These are phyloP conservation scores for Scleropages formosus DNA, from an alignment of 2,797 vertebrate genomes.

Conservation along the genomic window DNA sequence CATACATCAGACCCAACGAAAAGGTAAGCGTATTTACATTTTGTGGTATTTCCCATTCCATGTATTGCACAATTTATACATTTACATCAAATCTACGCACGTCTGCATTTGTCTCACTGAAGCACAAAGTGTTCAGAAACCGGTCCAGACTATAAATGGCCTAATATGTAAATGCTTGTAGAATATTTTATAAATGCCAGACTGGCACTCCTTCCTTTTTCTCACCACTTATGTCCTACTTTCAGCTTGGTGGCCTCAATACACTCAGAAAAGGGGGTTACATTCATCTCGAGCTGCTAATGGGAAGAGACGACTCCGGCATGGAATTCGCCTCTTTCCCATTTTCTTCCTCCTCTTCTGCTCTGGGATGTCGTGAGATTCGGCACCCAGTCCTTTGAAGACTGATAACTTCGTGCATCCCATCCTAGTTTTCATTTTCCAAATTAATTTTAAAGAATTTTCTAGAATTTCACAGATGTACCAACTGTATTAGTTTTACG, in stretches of 20 bases:
- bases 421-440: too few species aligned
- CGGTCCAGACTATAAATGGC: background rate
- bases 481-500: too few species aligned
- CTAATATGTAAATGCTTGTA: conserved; percentile 10
- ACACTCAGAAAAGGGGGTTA: conserved; percentile 16
- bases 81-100: background rate
- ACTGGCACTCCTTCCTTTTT: background rate
- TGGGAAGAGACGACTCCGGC: background rate
- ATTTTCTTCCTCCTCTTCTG: background rate
- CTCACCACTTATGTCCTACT: conserved; percentile 7
- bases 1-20: background rate
- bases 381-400: background rate
- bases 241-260: conserved; percentile 29
- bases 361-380: background rate
- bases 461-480: too few species aligned
- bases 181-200: background rate
- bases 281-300: background rate
- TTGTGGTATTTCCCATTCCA: background rate
- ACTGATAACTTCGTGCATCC: too few species aligned
- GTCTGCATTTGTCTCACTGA: background rate
- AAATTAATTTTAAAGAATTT: too few species aligned
- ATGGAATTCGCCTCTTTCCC: background rate
- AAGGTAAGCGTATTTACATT: background rate
- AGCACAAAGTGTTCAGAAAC: background rate
- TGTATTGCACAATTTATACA: background rate